Evolutionary conservation across 2,888 invertebrate species (phyloP), one percentile per base, ranked within the genome.

Genomic region (Clepsis dumicolana): DNA sequence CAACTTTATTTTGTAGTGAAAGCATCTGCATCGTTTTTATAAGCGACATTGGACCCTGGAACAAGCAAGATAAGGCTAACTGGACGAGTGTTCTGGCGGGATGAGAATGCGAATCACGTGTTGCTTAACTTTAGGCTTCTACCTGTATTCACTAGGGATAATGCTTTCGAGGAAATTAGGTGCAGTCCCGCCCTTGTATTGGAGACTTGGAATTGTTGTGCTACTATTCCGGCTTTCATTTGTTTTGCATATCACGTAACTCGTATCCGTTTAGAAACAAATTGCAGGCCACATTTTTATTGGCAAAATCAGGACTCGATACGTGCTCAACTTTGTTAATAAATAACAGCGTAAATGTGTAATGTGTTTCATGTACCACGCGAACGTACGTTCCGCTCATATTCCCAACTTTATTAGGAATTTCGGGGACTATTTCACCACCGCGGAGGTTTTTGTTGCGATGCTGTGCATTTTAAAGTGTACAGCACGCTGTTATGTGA

Each of bases 1-100:
- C 85, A 86, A 86, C 81, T 82, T 74, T 80, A 81, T 83, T 82
- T 82, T 81, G 81, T 81, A 80, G 77, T 80, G 74, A 83, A 87
- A 83, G 79, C 83, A 82, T 83, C 79, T 70, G 70, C 60, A 53
- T 54, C 52, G 73, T 76, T 76, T 77, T 72, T 62, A 70, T 44
- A 70, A 65, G 68, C 62, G n/a, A 80, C 69, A 75, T 71, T 80
- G 59, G 57, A 75, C 83, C 76, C 74, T 84, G 79, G 12, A 14
- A 4, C 18, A 14, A 1, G 62, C 18, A 16, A 8, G n/a, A 62
- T 78, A 79, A 72, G 73, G 70, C 50, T 18, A 72, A 75, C 77
- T 65, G 25, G 70, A 18, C 53, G 14, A 35, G n/a, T 35, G 57
- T 25, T 60, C 60, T 41, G 35, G 50, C 48, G 48, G 74, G 68